phyloP scores from a whole-genome alignment of 2,113 vertebrate genomes.

The Anolis sagrei region DNA sequence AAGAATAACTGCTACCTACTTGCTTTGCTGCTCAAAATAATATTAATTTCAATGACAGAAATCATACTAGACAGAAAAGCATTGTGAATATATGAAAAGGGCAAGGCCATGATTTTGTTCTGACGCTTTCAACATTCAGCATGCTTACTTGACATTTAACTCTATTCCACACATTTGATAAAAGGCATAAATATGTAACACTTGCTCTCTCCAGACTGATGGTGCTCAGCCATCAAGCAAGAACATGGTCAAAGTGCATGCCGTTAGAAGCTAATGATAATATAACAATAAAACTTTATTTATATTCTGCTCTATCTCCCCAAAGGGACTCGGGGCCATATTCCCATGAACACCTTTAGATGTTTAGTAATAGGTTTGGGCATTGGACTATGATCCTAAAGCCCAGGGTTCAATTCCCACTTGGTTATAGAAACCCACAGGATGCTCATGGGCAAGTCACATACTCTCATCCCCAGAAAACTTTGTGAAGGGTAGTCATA shows the following conservation, averaged over 20 bases:
- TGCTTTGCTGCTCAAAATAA: neutral
- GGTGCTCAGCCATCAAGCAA: neutral
- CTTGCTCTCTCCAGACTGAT: neutral
- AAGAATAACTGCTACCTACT: neutral
- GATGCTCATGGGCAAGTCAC: no score
- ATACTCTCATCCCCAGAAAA: no score
- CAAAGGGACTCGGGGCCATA: no score
- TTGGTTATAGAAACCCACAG: no score
- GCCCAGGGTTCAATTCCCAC: no score
- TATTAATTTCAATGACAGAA: neutral
- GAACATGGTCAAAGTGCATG: neutral
- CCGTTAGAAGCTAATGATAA: no score
- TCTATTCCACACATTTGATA: neutral
- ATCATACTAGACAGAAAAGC: no score
- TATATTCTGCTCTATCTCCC: no score
- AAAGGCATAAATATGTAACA: neutral
- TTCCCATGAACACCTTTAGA: neutral
- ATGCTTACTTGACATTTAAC: no score
- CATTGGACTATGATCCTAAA: no score
- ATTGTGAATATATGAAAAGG: neutral
- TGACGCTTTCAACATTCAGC: neutral
- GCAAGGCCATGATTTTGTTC: neutral
- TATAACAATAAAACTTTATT: no score
- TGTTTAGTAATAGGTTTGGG: neutral
- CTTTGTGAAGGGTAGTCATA: no score